These are phyloP conservation scores for Anisognathus igniventris DNA, from an alignment of 2,797 vertebrate species.

Conservation along the genomic window DNA sequence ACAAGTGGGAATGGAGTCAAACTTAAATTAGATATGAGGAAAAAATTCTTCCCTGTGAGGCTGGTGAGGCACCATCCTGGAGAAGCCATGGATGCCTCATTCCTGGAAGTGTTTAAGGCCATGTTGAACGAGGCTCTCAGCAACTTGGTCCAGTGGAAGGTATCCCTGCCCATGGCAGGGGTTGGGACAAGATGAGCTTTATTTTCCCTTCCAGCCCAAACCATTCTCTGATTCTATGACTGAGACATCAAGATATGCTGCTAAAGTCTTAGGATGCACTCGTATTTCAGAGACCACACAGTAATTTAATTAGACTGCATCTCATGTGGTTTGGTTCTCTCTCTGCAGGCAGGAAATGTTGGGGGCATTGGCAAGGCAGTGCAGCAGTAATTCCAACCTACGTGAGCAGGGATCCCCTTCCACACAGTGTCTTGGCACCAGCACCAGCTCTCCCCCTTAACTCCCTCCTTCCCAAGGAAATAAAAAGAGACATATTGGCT, in stretches of 20 bases:
- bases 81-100: not conserved
- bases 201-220: not conserved
- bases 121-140: not conserved
- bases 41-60: not conserved
- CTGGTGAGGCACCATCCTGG: not conserved
- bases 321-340: not conserved
- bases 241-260: not conserved
- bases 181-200: not conserved
- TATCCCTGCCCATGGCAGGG: rapidly evolving
- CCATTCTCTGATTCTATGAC: not conserved
- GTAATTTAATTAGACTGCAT: not conserved
- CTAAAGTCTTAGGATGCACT: not conserved
- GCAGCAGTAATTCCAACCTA: not conserved
- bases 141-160: not conserved
- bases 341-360: not conserved
- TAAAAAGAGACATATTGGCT: not conserved
- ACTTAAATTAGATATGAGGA: not conserved
- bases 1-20: not conserved
- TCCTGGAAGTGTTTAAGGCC: not conserved
- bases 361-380: not conserved
- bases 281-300: not conserved
- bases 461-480: not conserved
- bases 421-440: not conserved
- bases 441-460: not conserved
- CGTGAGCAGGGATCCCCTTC: not conserved